Base-by-base conservation (phyloP, 2,888 invertebrate genomes). In the Euproctis similis region DNA sequence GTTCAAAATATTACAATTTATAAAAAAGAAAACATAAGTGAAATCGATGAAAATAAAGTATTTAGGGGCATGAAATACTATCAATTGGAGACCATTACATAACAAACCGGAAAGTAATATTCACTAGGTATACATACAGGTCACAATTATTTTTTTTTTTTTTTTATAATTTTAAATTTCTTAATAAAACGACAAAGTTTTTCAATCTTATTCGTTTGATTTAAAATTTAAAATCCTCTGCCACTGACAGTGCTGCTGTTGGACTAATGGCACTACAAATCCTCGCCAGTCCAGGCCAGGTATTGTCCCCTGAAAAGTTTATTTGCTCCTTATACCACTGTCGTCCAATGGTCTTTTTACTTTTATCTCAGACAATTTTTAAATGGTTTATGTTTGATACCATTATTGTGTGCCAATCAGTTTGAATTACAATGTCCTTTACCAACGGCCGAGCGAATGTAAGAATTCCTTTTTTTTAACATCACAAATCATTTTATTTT, bases 401-500 rank as follows among this genome's bases (percentile, higher is more conserved):
- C 77, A 80, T 82, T 84, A 84, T 84, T 84, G 84, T 84, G 77
- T 84, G 82, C 82, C 84, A 84, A 82, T 84, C 84, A 81, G 70
- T 50, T 65, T 81, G 84, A 84, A 81, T 81, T 82, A 84, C 82
- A 82, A 81, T 82, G 81, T 84, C 80, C 76, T 78, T 81, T 82
- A 69, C 59, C 64, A 57, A 65, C 61, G 61, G 59, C 78, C 77
- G 81, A 80, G 73, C 75, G 68, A 69, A 60, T n/a, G 66, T 62
- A 67, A 67, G 71, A 71, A 71, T 69, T 61, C 72, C 51, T 65
- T 72, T 65, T 68, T 74, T 74, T 76, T 74, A 73, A 4, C 71
- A 63, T 71, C 64, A 68, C 72, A 73, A 74, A 73, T 76, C 65
- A 70, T 76, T 73, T 74, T 68, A 71, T 75, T 73, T 65, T 70